phyloP scores from a whole-genome alignment of 1,140 invertebrate genomes.

The Papilio glaucus region DNA sequence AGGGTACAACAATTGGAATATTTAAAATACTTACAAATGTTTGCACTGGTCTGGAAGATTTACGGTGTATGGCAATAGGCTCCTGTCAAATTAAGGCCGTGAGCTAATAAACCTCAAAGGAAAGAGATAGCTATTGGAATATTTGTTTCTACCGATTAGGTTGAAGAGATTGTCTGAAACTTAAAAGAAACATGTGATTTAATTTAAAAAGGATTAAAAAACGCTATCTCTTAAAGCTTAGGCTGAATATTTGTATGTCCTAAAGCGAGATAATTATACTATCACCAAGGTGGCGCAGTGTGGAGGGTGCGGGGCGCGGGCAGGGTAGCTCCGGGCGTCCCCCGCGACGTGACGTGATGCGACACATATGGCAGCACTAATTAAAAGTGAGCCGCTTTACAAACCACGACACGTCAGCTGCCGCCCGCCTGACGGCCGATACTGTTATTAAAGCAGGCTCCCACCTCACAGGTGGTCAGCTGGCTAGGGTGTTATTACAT shows the following conservation, averaged over 20 bases:
- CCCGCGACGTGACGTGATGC: constrained; percentile 59
- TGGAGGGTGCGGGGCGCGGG: constrained; percentile 24
- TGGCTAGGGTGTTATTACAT: not conserved
- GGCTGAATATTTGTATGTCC: constrained; percentile 23
- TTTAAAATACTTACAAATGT: too few relatives aligned
- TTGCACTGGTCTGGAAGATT: too few relatives aligned
- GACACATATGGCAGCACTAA: constrained; percentile 68
- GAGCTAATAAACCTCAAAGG: too few relatives aligned
- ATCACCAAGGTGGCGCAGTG: constrained; percentile 58
- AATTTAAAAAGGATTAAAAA: not conserved
- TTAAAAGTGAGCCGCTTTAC: constrained; percentile 51
- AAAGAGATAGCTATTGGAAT: too few relatives aligned
- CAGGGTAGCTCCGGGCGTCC: constrained; percentile 53
- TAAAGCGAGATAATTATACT: constrained; percentile 74
- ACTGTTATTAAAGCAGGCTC: constrained; percentile 36
- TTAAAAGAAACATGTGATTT: too few relatives aligned
- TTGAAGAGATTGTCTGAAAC: too few relatives aligned
- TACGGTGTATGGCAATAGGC: too few relatives aligned
- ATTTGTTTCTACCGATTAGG: too few relatives aligned
- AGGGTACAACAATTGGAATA: too few relatives aligned
- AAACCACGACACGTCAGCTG: constrained; percentile 31
- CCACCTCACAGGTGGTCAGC: not conserved
- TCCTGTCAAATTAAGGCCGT: too few relatives aligned
- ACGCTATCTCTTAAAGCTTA: constrained; percentile 41
- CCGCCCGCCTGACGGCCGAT: not conserved